A percentile compares a stretch with the other conserved stretches of the same genome.
These are phyloP conservation scores for Pluvianellus socialis DNA, from an alignment of 2,113 vertebrate genomes.

Conservation along the genomic window DNA sequence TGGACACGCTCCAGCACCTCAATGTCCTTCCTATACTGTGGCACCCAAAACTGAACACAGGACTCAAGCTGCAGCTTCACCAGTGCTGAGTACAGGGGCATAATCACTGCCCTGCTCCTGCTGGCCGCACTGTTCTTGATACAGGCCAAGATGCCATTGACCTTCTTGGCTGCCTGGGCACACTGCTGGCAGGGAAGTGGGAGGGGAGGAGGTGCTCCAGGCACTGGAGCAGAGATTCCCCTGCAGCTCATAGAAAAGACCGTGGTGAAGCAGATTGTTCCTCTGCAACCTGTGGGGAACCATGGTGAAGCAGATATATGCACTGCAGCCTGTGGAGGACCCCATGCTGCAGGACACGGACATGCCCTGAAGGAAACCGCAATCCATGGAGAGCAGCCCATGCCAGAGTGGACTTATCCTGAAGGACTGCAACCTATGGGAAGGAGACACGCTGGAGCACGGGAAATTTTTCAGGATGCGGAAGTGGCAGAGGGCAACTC, in stretches of 20 bases:
- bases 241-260: neutral
- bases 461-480: accelerated
- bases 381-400: neutral
- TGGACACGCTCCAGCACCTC: too few species aligned
- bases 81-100: too few species aligned
- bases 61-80: too few species aligned
- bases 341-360: neutral
- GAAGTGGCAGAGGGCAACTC: neutral
- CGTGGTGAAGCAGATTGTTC: neutral
- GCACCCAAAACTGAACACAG: too few species aligned
- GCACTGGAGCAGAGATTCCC: neutral
- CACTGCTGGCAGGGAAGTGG: neutral
- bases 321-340: neutral
- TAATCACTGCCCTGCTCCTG: too few species aligned
- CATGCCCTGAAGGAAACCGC: neutral
- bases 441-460: neutral
- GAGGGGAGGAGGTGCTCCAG: neutral
- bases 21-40: too few species aligned
- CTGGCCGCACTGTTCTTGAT: too few species aligned
- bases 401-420: neutral
- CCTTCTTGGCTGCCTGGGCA: too few species aligned
- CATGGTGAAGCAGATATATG: neutral
- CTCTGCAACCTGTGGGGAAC: neutral
- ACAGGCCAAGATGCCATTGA: too few species aligned
- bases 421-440: neutral